These are phyloP conservation scores for Bufo bufo DNA, from an alignment of 2,113 vertebrate species.

Conservation along the genomic window DNA sequence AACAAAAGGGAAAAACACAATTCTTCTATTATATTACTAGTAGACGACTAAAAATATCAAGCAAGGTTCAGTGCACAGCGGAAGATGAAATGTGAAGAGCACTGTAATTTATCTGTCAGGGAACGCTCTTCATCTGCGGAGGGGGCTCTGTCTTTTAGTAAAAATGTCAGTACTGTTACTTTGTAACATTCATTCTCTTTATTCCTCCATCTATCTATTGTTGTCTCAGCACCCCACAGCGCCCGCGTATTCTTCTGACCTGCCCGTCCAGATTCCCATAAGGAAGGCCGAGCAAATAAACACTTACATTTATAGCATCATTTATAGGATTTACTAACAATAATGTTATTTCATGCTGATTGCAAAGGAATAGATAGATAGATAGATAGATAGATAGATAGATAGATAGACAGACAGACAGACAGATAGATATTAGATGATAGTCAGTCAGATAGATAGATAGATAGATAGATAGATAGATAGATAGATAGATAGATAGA, in stretches of 20 bases:
- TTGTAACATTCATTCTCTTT: constrained; percentile 7
- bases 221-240: not conserved
- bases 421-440: not conserved
- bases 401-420: not conserved
- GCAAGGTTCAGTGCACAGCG: constrained; percentile 19
- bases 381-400: not conserved
- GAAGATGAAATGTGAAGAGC: constrained; percentile 31
- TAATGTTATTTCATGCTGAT: not conserved
- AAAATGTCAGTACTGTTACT: constrained; percentile 30
- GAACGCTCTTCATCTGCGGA: constrained; percentile 15
- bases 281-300: not conserved
- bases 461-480: constrained; percentile 1
- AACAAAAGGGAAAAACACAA: not conserved
- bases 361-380: not conserved
- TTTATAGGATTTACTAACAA: not conserved
- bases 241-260: not conserved
- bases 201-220: constrained; percentile 16
- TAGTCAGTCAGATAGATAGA: not conserved
- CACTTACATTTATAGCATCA: not conserved
- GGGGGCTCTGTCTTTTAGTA: constrained; percentile 21
- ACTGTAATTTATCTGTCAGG: constrained; percentile 31
- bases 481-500: constrained; percentile 5
- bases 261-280: not conserved
- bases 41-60: constrained; percentile 41
- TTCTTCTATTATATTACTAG: constrained; percentile 30